phyloP scores from a whole-genome alignment of 2,888 invertebrate genomes.

The Helleia helle region DNA sequence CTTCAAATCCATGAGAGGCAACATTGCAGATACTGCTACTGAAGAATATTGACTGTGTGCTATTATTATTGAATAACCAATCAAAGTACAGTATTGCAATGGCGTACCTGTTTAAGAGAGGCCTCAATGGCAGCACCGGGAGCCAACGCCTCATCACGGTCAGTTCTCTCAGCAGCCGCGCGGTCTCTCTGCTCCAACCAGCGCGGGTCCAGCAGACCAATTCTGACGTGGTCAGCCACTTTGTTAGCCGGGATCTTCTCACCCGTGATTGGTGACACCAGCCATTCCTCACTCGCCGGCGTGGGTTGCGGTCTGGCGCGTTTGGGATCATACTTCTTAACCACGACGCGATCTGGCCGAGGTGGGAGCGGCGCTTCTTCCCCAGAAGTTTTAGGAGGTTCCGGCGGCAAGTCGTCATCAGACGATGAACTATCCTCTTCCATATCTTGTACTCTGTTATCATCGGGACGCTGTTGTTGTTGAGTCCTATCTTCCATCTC shows the following conservation, averaged over 20 bases:
- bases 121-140: slow-evolving; percentile 94
- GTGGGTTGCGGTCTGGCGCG: slow-evolving; percentile 75
- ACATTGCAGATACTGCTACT: too few relatives aligned
- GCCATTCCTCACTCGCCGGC: slow-evolving; percentile 83
- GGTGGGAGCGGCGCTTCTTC: slow-evolving; percentile 86
- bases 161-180: slow-evolving; percentile 92
- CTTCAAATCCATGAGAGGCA: too few relatives aligned
- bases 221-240: slow-evolving; percentile 98
- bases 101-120: slow-evolving; percentile 87
- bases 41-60: too few relatives aligned
- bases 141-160: slow-evolving; percentile 77
- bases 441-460: slow-evolving; percentile 87
- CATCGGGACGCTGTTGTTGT: slow-evolving; percentile 54
- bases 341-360: slow-evolving; percentile 92
- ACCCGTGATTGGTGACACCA: slow-evolving; percentile 98
- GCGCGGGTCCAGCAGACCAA: slow-evolving; percentile 95
- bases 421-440: slow-evolving; percentile 85
- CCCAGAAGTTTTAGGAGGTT: slow-evolving; percentile 42
- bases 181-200: slow-evolving; percentile 98
- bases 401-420: slow-evolving; percentile 56
- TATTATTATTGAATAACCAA: too few relatives aligned
- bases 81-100: too few relatives aligned
- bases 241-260: slow-evolving; percentile 98
- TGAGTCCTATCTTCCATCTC: slow-evolving; percentile 78
- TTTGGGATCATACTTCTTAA: slow-evolving; percentile 98